Evolutionary conservation across 2,797 vertebrate genomes (phyloP).

Genomic region (Podarcis siculus): DNA sequence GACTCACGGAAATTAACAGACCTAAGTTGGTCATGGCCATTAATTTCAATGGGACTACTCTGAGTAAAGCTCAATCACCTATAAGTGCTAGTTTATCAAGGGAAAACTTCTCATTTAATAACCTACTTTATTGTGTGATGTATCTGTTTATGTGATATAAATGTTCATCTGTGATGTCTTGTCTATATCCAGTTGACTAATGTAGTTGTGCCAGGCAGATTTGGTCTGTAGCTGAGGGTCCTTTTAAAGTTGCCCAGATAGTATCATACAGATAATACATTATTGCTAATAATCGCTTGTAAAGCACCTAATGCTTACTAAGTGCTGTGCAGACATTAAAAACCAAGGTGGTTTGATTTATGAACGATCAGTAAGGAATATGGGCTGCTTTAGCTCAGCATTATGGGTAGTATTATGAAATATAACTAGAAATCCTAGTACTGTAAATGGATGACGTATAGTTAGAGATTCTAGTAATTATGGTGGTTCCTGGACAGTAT

Average conservation of each 20-base stretch:
- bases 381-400: not conserved
- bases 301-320: no score
- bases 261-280: not conserved
- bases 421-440: slow-evolving; percentile 49
- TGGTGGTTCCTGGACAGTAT: slow-evolving; percentile 77
- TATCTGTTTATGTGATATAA: not conserved
- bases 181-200: not conserved
- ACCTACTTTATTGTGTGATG: not conserved
- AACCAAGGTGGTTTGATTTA: not conserved
- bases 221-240: not conserved
- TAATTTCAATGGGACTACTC: no score
- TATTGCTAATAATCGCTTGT: not conserved
- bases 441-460: slow-evolving; percentile 10
- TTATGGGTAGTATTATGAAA: slow-evolving; percentile 39
- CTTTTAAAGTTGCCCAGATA: not conserved
- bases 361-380: not conserved
- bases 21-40: no score
- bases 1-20: no score
- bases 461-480: slow-evolving; percentile 54
- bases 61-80: not conserved
- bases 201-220: not conserved
- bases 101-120: not conserved
- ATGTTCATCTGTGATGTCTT: not conserved
- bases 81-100: not conserved
- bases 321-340: no score